phyloP scores from a whole-genome alignment of 1,140 invertebrate genomes.

The Zaprionus tsacasi region DNA sequence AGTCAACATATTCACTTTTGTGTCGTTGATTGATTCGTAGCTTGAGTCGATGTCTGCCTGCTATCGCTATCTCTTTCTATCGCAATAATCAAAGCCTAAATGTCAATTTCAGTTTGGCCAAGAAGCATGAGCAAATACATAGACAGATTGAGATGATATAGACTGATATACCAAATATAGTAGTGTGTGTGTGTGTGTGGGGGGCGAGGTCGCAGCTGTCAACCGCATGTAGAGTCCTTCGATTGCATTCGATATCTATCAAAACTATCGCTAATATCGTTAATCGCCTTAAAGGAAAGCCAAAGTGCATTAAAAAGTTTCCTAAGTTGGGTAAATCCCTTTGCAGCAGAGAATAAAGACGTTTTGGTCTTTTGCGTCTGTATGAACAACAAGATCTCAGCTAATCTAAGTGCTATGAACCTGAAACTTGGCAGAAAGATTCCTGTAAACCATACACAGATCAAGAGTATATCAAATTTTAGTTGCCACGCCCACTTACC shows the following conservation, averaged over 20 bases:
- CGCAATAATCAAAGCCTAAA: slow-evolving; percentile 67
- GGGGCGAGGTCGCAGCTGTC: neutral
- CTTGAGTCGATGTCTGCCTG: slow-evolving; percentile 17
- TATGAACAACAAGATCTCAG: too few relatives aligned
- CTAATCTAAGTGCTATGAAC: too few relatives aligned
- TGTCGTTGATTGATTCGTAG: slow-evolving; percentile 66
- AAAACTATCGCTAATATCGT: neutral
- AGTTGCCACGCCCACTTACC: too few relatives aligned
- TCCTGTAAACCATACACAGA: too few relatives aligned
- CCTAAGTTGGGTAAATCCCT: neutral
- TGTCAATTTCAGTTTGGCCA: slow-evolving; percentile 64
- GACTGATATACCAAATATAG: neutral
- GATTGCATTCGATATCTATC: neutral
- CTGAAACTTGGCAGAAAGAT: too few relatives aligned
- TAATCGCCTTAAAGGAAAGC: neutral
- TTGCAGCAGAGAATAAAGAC: too few relatives aligned
- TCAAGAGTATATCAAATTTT: too few relatives aligned
- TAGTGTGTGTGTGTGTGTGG: neutral
- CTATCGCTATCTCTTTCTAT: neutral
- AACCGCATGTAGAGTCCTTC: neutral
- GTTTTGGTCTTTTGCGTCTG: too few relatives aligned
- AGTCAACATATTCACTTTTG: slow-evolving; percentile 15
- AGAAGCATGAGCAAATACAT: neutral
- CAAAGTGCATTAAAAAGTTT: too few relatives aligned
- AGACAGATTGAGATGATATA: neutral